A percentile compares a stretch with the other conserved stretches of the same genome.
Evolutionary conservation across 1,140 invertebrate genomes (phyloP).

Genomic region (Dendrolimus punctatus): DNA sequence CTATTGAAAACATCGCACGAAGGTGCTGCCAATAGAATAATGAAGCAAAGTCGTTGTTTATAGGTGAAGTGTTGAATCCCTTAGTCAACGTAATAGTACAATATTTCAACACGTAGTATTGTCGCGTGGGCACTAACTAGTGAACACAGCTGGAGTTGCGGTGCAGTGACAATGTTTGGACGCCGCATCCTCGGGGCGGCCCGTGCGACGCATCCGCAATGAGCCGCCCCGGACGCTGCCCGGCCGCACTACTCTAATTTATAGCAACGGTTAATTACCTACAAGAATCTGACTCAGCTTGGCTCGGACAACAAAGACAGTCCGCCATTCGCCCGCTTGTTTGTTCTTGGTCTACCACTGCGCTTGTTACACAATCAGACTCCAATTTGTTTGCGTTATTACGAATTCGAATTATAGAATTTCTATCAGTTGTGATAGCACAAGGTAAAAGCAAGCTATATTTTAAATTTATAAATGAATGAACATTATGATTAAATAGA

Average conservation of each 20-base stretch:
- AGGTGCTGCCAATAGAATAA: background rate
- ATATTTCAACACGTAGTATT: constrained; percentile 46
- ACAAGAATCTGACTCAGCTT: constrained; percentile 52
- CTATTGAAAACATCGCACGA: background rate
- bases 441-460: no score
- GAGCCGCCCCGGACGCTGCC: constrained; percentile 29
- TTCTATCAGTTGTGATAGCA: no score
- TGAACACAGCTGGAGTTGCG: constrained; percentile 55
- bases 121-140: constrained; percentile 50
- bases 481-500: no score
- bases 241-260: constrained; percentile 44
- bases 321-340: constrained; percentile 9
- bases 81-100: constrained; percentile 17
- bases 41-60: constrained; percentile 9
- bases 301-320: constrained; percentile 18
- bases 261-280: constrained; percentile 59
- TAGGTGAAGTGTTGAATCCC: constrained; percentile 21
- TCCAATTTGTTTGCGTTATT: background rate
- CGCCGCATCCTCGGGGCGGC: constrained; percentile 37
- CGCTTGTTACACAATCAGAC: background rate
- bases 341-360: constrained; percentile 1
- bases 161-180: constrained; percentile 57
- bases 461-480: no score
- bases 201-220: constrained; percentile 54
- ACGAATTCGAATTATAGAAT: background rate